Conservation (phyloP, 2,113 vertebrate genomes). For the Falcunculus frontatus region DNA sequence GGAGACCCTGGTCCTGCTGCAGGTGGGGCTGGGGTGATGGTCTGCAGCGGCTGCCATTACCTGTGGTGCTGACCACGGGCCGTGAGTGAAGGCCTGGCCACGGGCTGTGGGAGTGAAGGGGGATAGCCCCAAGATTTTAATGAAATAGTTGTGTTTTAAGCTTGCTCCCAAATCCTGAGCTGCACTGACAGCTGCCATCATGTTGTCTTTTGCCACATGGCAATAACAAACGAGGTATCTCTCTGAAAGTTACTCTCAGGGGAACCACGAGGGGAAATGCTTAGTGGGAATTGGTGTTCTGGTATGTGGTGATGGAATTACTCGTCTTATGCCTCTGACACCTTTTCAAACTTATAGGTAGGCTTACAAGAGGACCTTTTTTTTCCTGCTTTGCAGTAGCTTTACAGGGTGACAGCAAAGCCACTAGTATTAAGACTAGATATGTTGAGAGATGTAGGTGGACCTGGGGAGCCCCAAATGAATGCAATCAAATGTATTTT, state of each 20-base stretch:
- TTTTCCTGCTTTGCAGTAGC: not conserved
- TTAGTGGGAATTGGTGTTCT: not conserved
- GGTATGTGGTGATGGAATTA: not conserved
- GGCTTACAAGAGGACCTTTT: not conserved
- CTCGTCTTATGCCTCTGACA: not conserved
- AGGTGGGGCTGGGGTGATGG: not conserved
- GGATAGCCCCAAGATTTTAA: not conserved
- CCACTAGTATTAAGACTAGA: not conserved
- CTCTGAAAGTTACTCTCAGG: not conserved
- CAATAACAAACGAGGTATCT: rapidly evolving
- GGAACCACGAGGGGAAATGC: rapidly evolving
- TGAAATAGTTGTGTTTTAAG: no score
- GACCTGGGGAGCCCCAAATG: rapidly evolving
- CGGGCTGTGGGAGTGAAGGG: not conserved
- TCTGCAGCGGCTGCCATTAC: rapidly evolving
- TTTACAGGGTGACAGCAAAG: not conserved
- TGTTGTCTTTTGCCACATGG: rapidly evolving
- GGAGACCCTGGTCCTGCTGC: not conserved
- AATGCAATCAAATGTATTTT: not conserved
- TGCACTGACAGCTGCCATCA: rapidly evolving
- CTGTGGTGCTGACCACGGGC: rapidly evolving
- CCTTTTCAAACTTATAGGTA: not conserved
- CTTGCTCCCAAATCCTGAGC: not conserved
- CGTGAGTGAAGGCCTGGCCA: not conserved
- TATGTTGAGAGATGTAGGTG: not conserved